Conservation (phyloP, 2,113 vertebrate species). For the Chionis minor region DNA sequence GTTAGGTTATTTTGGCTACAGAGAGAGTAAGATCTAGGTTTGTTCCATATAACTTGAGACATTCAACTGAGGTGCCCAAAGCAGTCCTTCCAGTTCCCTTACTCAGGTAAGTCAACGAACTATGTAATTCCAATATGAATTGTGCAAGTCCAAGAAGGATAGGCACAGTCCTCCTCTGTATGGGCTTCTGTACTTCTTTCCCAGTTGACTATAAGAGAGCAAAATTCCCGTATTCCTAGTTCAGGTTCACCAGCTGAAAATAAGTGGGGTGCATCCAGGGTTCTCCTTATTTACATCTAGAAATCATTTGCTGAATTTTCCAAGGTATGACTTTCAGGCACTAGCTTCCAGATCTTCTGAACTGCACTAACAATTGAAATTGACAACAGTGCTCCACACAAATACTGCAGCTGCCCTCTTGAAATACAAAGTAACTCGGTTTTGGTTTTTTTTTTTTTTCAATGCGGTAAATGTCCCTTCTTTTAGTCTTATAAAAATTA, state of each 20-base stretch:
- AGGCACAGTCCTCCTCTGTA: neutral
- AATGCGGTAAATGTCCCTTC: neutral
- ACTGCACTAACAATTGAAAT: neutral
- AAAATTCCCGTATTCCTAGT: neutral
- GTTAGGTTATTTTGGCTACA: neutral
- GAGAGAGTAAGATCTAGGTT: neutral
- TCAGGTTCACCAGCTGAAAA: neutral
- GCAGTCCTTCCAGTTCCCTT: neutral
- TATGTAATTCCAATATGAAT: neutral
- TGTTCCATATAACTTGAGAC: neutral
- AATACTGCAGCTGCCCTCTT: neutral
- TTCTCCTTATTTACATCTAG: neutral
- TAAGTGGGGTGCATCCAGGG: neutral
- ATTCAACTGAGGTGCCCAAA: neutral
- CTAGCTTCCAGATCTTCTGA: neutral
- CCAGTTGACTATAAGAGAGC: neutral
- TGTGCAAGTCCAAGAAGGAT: neutral
- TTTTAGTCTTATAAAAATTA: neutral
- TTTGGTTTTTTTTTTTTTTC: neutral
- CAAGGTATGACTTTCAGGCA: neutral
- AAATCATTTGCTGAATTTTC: neutral
- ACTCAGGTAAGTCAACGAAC: neutral
- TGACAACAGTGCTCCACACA: neutral
- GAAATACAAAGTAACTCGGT: neutral
- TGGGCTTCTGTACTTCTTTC: neutral